Evolutionary conservation across 1,140 invertebrate genomes (phyloP).

Genomic region (Aphelenchoides fujianensis): DNA sequence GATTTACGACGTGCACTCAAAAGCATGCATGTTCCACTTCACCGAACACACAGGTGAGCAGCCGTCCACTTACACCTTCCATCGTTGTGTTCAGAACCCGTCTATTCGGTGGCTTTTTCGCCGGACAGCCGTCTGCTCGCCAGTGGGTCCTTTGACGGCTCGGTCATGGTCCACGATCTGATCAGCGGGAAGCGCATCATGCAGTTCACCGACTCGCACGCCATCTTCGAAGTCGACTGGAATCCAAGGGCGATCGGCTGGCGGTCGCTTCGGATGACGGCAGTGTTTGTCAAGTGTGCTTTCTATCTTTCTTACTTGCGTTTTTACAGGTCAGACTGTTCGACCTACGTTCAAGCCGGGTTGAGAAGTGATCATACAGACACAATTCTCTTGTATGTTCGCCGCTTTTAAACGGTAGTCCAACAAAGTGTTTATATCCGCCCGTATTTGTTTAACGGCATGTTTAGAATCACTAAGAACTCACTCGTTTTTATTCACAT

Average conservation of each 20-base stretch:
- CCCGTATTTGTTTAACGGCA: no score
- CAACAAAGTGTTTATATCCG: no score
- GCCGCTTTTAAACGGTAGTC: no score
- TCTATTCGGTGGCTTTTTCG: constrained; percentile 38
- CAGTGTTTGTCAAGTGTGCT: constrained; percentile 27
- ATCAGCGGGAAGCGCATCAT: constrained; percentile 29
- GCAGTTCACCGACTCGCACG: constrained; percentile 24
- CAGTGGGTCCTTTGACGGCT: constrained; percentile 34
- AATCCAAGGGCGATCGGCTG: constrained; percentile 26
- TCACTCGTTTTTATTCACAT: no score
- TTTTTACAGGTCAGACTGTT: no score
- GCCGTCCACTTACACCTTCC: no score
- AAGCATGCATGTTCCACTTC: constrained; percentile 12
- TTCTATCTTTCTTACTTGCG: no score
- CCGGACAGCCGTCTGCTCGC: constrained; percentile 25
- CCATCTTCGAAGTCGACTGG: constrained; percentile 36
- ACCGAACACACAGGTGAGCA: neutral
- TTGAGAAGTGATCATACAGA: no score
- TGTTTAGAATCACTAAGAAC: no score
- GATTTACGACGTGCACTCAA: constrained; percentile 83
- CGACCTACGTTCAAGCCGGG: no score
- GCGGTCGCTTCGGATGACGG: constrained; percentile 26
- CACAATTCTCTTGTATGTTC: no score
- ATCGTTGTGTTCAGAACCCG: constrained; percentile 27
- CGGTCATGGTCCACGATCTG: constrained; percentile 28